Conservation (phyloP, 2,797 vertebrate species). For the Megaceryle alcyon region DNA sequence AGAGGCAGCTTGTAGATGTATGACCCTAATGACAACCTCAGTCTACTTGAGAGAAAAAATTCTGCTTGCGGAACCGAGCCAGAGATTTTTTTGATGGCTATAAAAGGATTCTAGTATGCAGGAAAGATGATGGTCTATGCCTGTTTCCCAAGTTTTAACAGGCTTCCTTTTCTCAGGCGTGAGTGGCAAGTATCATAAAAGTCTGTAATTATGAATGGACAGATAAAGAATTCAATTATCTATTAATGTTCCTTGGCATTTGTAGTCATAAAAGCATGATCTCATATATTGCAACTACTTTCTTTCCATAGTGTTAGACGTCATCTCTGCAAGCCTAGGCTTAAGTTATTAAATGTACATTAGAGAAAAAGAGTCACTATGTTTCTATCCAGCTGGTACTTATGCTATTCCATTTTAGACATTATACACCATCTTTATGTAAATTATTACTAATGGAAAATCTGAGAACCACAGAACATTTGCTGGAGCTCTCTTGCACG, state of each 20-base stretch:
- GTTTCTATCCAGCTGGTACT: conserved; percentile 37
- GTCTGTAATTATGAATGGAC: neutral
- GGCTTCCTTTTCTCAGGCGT: neutral
- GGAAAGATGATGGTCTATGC: neutral
- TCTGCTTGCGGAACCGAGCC: neutral
- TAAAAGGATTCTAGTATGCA: neutral
- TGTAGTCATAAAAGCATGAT: conserved; percentile 32
- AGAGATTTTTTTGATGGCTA: neutral
- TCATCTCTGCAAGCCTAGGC: neutral
- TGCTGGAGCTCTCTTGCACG: neutral
- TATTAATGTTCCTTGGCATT: conserved; percentile 18
- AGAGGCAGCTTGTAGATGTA: neutral
- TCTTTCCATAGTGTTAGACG: conserved; percentile 14
- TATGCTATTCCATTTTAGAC: conserved; percentile 28
- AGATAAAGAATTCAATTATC: conserved; percentile 31
- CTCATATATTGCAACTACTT: conserved; percentile 7
- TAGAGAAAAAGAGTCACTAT: conserved; percentile 1
- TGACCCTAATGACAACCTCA: neutral
- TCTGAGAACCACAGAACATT: conserved; percentile 2
- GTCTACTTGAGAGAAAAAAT: neutral
- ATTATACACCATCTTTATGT: conserved; percentile 9
- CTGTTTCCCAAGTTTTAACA: neutral
- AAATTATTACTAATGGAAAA: conserved; percentile 65
- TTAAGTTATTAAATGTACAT: conserved; percentile 56
- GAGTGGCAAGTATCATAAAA: neutral